Evolutionary conservation across 1,140 invertebrate species (phyloP).

Genomic region (Drosophila saltans): DNA sequence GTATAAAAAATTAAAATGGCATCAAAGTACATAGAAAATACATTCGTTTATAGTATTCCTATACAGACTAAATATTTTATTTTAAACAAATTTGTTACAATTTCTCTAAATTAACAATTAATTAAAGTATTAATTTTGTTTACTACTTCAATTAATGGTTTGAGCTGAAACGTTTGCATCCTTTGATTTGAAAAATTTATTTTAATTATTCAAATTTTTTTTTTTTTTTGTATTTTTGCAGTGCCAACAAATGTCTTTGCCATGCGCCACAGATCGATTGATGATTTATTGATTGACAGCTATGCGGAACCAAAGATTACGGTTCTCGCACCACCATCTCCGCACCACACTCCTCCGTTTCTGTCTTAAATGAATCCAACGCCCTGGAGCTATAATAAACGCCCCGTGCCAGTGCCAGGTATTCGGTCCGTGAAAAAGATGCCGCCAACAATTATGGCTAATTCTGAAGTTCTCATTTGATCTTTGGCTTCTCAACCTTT

Average conservation of each 20-base stretch:
- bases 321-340: slow-evolving; percentile 26
- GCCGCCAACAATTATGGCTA: slow-evolving; percentile 68
- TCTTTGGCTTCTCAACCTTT: slow-evolving; percentile 30
- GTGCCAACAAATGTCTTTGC: slow-evolving; percentile 6
- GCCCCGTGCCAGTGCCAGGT: slow-evolving; percentile 5
- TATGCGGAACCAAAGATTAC: slow-evolving; percentile 71
- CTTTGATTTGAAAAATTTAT: neutral
- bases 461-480: slow-evolving; percentile 51
- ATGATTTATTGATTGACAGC: slow-evolving; percentile 52
- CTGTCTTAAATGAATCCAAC: slow-evolving; percentile 30
- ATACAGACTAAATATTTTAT: too few species aligned
- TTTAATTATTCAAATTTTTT: too few species aligned
- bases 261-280: slow-evolving; percentile 24
- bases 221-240: neutral
- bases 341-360: slow-evolving; percentile 38
- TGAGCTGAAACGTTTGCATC: too few species aligned
- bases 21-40: too few species aligned
- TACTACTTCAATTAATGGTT: too few species aligned
- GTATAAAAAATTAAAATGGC: too few species aligned
- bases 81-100: too few species aligned
- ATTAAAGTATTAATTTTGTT: too few species aligned
- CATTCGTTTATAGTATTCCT: too few species aligned
- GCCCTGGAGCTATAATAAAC: slow-evolving; percentile 45
- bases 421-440: slow-evolving; percentile 39
- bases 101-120: too few species aligned